phyloP scores from a whole-genome alignment of 2,888 invertebrate species.

The Spodoptera picta region DNA sequence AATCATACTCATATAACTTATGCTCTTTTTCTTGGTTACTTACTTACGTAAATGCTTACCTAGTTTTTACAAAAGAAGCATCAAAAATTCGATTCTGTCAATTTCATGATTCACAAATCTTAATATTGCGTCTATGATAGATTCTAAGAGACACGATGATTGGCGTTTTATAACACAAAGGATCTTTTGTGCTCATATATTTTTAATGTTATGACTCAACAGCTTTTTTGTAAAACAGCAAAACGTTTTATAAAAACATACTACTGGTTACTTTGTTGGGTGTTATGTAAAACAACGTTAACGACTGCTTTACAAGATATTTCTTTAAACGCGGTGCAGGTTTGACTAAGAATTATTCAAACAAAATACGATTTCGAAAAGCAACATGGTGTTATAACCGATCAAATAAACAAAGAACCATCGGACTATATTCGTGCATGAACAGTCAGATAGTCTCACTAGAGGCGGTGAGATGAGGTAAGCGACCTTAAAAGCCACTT shows the following conservation, averaged over 20 bases:
- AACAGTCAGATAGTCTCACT: slow-evolving; percentile 71
- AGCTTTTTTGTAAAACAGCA: slow-evolving; percentile 55
- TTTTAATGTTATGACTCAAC: slow-evolving; percentile 68
- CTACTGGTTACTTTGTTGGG: slow-evolving; percentile 36
- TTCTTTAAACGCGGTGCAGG: slow-evolving; percentile 20
- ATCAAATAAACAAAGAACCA: slow-evolving; percentile 72
- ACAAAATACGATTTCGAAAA: slow-evolving; percentile 32
- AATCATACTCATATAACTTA: not conserved
- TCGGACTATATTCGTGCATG: slow-evolving; percentile 74
- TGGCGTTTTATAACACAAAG: slow-evolving; percentile 71
- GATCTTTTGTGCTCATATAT: slow-evolving; percentile 65
- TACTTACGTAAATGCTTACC: too few species aligned
- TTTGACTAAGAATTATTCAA: slow-evolving; percentile 17
- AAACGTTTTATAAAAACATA: slow-evolving; percentile 35
- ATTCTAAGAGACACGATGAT: slow-evolving; percentile 66
- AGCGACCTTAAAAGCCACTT: slow-evolving; percentile 87
- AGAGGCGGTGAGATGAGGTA: slow-evolving; percentile 81
- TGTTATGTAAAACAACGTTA: slow-evolving; percentile 32
- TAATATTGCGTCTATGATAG: slow-evolving; percentile 57
- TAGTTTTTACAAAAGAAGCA: slow-evolving; percentile 4
- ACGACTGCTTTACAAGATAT: slow-evolving; percentile 14
- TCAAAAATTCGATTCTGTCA: slow-evolving; percentile 19
- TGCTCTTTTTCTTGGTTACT: too few species aligned
- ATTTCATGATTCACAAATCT: slow-evolving; percentile 54
- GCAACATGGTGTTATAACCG: slow-evolving; percentile 54